These are phyloP conservation scores for Parnassius orleans DNA, from an alignment of 2,888 invertebrate genomes.

Conservation along the genomic window DNA sequence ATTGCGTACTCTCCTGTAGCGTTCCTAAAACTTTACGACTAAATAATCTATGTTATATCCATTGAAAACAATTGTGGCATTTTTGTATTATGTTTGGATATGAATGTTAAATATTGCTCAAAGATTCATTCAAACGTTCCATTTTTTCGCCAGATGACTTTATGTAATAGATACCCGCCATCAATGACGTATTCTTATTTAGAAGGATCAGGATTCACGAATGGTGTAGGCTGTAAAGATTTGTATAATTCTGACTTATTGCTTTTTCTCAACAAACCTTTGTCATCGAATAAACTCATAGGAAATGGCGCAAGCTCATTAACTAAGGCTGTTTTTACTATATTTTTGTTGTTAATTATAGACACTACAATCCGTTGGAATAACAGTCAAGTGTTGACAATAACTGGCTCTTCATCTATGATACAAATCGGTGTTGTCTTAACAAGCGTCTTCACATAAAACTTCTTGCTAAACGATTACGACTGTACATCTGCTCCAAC, in stretches of 20 bases:
- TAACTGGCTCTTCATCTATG: too few species aligned
- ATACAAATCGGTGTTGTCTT: too few species aligned
- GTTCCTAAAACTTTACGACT: not conserved
- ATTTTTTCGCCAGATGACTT: not conserved
- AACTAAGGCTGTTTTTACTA: too few species aligned
- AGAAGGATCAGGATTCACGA: not conserved
- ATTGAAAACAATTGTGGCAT: not conserved
- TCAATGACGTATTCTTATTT: not conserved
- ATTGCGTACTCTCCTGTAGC: not conserved
- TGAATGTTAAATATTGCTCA: not conserved
- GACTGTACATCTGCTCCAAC: too few species aligned
- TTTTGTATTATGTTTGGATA: not conserved
- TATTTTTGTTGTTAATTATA: not conserved
- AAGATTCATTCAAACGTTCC: not conserved
- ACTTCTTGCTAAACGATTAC: too few species aligned
- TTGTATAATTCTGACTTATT: not conserved
- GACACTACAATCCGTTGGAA: not conserved
- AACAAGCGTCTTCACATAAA: too few species aligned
- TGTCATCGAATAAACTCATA: not conserved
- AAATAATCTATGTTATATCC: not conserved
- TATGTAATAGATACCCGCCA: not conserved
- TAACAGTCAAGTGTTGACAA: too few species aligned
- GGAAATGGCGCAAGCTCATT: not conserved
- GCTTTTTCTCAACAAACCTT: not conserved
- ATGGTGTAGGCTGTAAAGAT: not conserved